Evolutionary conservation across 2,113 vertebrate species (phyloP).

Genomic region (Columba livia): DNA sequence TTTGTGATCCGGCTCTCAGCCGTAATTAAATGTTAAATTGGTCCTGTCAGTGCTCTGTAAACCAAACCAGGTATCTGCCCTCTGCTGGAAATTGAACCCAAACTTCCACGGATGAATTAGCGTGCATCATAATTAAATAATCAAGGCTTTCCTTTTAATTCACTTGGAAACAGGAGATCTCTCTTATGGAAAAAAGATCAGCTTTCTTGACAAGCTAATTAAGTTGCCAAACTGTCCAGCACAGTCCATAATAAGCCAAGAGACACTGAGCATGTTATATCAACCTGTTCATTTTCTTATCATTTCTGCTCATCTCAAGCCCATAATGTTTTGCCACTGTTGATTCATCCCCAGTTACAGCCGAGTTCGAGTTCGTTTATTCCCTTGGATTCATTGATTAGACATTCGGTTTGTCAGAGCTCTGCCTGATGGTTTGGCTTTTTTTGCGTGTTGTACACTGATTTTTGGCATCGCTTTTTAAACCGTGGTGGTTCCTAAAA

Average conservation of each 20-base stretch:
- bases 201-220: constrained; percentile 78
- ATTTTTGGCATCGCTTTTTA: background rate
- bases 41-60: constrained; percentile 82
- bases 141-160: constrained; percentile 83
- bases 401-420: background rate
- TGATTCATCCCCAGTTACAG: background rate
- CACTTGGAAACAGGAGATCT: constrained; percentile 81
- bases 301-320: constrained; percentile 10
- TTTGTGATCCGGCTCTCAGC: constrained; percentile 76
- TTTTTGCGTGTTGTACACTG: background rate
- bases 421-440: background rate
- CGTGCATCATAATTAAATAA: constrained; percentile 96
- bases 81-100: constrained; percentile 84
- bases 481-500: background rate
- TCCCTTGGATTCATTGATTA: background rate
- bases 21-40: constrained; percentile 86
- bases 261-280: constrained; percentile 33
- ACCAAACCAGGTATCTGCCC: constrained; percentile 75
- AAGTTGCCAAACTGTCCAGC: constrained; percentile 68
- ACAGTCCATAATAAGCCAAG: constrained; percentile 5
- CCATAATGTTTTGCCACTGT: constrained; percentile 30
- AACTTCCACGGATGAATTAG: constrained; percentile 85
- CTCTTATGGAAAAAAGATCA: constrained; percentile 71
- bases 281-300: constrained; percentile 49
- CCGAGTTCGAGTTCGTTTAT: background rate